Evolutionary conservation across 2,797 vertebrate genomes (phyloP).

Genomic region (Artibeus jamaicensis): DNA sequence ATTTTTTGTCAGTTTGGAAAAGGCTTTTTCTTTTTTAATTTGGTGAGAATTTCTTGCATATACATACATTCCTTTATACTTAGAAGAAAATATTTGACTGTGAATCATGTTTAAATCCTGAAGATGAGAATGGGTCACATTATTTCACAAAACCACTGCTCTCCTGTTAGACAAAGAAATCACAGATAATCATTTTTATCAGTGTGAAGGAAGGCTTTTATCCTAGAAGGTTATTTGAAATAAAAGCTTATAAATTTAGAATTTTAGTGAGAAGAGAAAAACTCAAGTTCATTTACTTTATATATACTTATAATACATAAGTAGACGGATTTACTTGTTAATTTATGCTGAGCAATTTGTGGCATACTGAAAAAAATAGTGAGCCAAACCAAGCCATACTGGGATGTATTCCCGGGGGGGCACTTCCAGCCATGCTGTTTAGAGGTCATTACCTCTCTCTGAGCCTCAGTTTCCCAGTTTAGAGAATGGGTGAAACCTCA

Average conservation of each 20-base stretch:
- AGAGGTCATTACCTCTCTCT: background rate
- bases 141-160: background rate
- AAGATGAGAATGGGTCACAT: background rate
- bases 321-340: background rate
- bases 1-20: constrained; percentile 1
- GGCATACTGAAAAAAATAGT: background rate
- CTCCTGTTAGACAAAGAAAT: background rate
- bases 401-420: background rate
- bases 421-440: background rate
- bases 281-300: background rate
- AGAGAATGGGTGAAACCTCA: background rate
- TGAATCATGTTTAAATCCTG: background rate
- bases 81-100: background rate
- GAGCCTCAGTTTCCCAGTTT: background rate
- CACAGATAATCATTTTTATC: constrained; percentile 11
- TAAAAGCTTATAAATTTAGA: background rate
- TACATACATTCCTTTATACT: background rate
- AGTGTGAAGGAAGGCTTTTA: background rate
- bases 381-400: background rate
- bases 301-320: background rate
- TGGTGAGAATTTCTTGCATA: too few species aligned
- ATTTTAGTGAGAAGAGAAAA: constrained; percentile 19
- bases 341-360: background rate
- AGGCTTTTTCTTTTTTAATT: background rate
- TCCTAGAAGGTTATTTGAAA: constrained; percentile 7